Evolutionary conservation across 2,888 invertebrate genomes (phyloP).

Genomic region (Xestia sexstrigata): DNA sequence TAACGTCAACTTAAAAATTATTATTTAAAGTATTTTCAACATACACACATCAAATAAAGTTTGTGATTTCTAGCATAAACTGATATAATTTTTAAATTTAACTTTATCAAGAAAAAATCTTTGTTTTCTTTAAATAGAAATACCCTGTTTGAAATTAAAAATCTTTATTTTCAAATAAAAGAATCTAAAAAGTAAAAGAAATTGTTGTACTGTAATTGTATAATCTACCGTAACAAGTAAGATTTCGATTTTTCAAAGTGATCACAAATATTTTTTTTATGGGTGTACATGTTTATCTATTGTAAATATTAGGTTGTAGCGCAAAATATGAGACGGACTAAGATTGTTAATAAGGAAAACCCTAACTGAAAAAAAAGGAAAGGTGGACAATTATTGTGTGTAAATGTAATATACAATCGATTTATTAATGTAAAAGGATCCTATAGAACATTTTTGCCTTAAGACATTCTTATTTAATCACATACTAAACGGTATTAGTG

Average conservation of each 20-base stretch:
- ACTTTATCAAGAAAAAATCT: too few relatives aligned
- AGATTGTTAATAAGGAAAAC: slow-evolving; percentile 18
- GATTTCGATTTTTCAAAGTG: too few relatives aligned
- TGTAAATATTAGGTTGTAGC: slow-evolving; percentile 29
- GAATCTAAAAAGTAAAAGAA: too few relatives aligned
- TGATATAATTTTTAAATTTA: too few relatives aligned
- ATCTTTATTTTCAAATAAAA: too few relatives aligned
- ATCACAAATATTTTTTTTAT: too few relatives aligned
- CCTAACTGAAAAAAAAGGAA: background rate
- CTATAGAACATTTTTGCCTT: slow-evolving; percentile 38
- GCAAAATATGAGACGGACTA: background rate
- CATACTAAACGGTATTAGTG: slow-evolving; percentile 33
- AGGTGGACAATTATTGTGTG: slow-evolving; percentile 17
- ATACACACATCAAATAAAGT: background rate
- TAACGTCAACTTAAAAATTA: background rate
- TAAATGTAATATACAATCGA: slow-evolving; percentile 34
- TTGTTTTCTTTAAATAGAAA: too few relatives aligned
- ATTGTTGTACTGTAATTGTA: too few relatives aligned
- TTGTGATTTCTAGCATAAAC: too few relatives aligned
- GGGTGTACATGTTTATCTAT: background rate
- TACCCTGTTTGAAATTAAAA: too few relatives aligned
- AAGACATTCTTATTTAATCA: slow-evolving; percentile 46
- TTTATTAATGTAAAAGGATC: slow-evolving; percentile 49
- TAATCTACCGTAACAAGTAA: too few relatives aligned
- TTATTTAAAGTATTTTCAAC: background rate